A percentile compares a stretch with the other conserved stretches of the same genome.
Conservation (phyloP, 2,113 vertebrate genomes). For the Mesembrinibis cayennensis region DNA sequence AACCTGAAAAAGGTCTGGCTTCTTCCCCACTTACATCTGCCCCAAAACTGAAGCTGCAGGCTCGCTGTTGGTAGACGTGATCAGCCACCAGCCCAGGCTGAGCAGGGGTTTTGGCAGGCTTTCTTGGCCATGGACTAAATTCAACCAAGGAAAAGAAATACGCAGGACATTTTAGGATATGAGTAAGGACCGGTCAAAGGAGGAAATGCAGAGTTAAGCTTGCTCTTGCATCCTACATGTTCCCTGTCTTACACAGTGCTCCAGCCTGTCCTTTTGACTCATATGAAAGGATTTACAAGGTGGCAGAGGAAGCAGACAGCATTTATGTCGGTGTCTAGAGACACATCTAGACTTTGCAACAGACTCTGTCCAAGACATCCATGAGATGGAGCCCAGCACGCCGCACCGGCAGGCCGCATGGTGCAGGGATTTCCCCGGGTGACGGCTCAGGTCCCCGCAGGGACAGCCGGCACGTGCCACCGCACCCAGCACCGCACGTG, state of each 20-base stretch:
- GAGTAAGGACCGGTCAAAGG: background rate
- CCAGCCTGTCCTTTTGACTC: background rate
- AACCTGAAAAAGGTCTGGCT: background rate
- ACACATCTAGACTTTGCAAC: fast-evolving
- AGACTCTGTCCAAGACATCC: background rate
- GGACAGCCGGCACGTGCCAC: background rate
- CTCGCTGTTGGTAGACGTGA: background rate
- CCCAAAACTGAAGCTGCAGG: background rate
- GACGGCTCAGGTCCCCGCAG: background rate
- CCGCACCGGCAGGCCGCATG: fast-evolving
- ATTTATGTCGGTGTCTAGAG: background rate
- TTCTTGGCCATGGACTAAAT: background rate
- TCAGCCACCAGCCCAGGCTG: background rate
- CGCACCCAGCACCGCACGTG: fast-evolving
- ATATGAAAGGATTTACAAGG: background rate
- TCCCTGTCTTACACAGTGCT: background rate
- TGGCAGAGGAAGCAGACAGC: background rate
- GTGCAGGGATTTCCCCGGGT: background rate
- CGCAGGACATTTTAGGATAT: fast-evolving
- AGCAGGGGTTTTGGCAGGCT: background rate
- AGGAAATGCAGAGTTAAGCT: background rate
- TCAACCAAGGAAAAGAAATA: background rate
- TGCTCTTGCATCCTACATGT: fast-evolving
- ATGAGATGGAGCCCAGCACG: fast-evolving
- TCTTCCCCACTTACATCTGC: background rate